Evolutionary conservation across 2,113 vertebrate genomes (phyloP), one percentile per base, ranked within the genome.

Genomic region (Rhadina sibilatrix): DNA sequence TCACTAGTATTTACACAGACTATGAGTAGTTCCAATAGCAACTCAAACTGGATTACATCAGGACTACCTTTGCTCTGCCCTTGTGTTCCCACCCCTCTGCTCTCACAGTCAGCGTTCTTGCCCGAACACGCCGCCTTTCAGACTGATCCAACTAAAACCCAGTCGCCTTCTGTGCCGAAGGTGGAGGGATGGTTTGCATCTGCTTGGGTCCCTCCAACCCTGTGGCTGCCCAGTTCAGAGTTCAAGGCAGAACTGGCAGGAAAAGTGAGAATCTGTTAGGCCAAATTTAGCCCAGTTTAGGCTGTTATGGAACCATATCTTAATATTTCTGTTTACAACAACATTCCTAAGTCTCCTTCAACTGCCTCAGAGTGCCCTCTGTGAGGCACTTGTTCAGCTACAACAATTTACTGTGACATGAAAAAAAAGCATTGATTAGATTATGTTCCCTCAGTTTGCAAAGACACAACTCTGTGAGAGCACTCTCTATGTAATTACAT

Each of bases 41-140:
- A 59, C 80, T 63, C 72, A 15, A 13, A 4, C 5, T 78, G 64
- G 31, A 78, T 94, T 75, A 93, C 31, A 11, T 89, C 89, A 92
- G 69, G n/a, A 12, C 69, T 93, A 78, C 93, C 79, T 96, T 96
- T 81, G 91, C 72, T 84, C 96, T 81, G 86, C 88, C 70, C 53
- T 72, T 14, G 35, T 6, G 66, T 35, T 83, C 57, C 89, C 92
- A 92, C 79, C 76, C 85, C 63, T 77, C 61, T 0, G 0, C 42
- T 87, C 72, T 57, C 25, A 50, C 16, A 50, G 46, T 57, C 61
- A 61, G 23, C 3, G 9, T 18, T 83, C 52, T 0, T 9, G 83
- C 28, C 64, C 83, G 31, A 93, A 92, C 83, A 86, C 21, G 89
- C 72, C 0, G 7, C 1, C 38, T 60, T 30, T 89, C 63, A 44